Base-by-base conservation (phyloP, 1,140 invertebrate species). In the Drosophila guanche region DNA sequence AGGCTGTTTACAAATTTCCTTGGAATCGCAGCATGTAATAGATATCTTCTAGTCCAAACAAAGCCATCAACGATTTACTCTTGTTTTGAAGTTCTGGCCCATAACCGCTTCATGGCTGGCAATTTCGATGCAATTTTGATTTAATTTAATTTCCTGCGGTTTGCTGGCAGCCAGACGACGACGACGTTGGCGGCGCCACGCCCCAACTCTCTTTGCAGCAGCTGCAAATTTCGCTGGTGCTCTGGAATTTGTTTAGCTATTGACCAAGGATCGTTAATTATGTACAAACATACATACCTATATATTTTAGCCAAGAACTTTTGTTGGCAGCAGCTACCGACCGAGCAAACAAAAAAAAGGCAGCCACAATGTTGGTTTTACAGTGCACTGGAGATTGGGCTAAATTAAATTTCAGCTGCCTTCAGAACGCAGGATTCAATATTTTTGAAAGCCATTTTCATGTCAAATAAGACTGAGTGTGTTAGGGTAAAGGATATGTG, bases 101-200 rank as follows among this genome's bases (percentile, higher is more conserved):
- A 37, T 10, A 12, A 10, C 33, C 10, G 33, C 33, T 37, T 37
- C 33, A 37, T 37, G 10, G 33, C 33, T 12, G 10, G 33, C 33
- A 37, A 3, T 12, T 12, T 66, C 23, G 41, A 40, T 46, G 66
- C 40, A 67, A 71, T 68, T 71, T 79, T 71, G 57, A 71, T 80
- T 72, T 73, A 84, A 79, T 79, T 85, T 68, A 60, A 79, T 73
- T 79, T 85, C 59, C 56, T 80, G 80, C 52, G 71, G 80, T 46
- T 12, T n/a, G n/a, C 56, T 54, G 59, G 37, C 27, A 43, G 69
- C 59, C 69, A 53, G 33, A 40, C 40, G 5, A 20, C 33, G 29
- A 40, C 40, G 56, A 52, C 55, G 41, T 63, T 23, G 51, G 47
- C 27, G 27, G 46, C 51, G 27, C 40, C 45, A 27, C 12, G 3